Conservation (phyloP, 2,797 vertebrate species). For the Chelmon rostratus region DNA sequence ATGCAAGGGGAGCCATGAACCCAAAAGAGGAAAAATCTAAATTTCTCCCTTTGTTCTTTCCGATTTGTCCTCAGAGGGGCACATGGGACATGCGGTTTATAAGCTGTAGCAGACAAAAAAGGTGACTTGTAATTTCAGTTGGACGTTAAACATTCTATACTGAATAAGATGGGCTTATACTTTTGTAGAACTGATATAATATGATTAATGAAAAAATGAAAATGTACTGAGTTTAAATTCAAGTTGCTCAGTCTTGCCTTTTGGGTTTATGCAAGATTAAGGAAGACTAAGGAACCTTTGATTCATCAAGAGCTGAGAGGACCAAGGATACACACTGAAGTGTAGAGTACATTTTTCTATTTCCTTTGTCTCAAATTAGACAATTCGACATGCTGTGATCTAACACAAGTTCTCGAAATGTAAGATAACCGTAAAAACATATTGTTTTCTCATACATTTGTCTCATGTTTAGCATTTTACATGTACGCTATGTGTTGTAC, state of each 20-base stretch:
- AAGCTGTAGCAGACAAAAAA: not conserved
- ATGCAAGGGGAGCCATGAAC: not conserved
- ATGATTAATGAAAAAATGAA: not conserved
- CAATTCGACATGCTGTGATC: not conserved
- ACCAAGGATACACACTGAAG: conserved; percentile 20
- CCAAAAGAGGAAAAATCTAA: not conserved
- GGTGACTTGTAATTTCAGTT: not conserved
- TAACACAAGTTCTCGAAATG: not conserved
- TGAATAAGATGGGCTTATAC: not conserved
- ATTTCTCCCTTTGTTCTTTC: not conserved
- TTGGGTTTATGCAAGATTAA: not conserved
- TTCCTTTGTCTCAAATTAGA: not conserved
- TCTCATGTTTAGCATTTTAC: not conserved
- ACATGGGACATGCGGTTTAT: not conserved
- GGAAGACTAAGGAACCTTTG: not conserved
- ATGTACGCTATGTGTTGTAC: not conserved
- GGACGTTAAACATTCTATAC: not conserved
- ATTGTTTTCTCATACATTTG: conserved; percentile 14
- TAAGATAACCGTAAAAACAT: conserved; percentile 9
- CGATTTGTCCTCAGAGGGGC: not conserved
- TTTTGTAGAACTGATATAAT: conserved; percentile 15
- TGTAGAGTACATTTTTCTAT: not conserved
- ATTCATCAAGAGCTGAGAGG: conserved; percentile 4
- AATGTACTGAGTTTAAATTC: not conserved
- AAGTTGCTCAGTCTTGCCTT: not conserved